These are phyloP conservation scores for Macquaria australasica DNA, from an alignment of 2,113 vertebrate genomes.

Conservation along the genomic window DNA sequence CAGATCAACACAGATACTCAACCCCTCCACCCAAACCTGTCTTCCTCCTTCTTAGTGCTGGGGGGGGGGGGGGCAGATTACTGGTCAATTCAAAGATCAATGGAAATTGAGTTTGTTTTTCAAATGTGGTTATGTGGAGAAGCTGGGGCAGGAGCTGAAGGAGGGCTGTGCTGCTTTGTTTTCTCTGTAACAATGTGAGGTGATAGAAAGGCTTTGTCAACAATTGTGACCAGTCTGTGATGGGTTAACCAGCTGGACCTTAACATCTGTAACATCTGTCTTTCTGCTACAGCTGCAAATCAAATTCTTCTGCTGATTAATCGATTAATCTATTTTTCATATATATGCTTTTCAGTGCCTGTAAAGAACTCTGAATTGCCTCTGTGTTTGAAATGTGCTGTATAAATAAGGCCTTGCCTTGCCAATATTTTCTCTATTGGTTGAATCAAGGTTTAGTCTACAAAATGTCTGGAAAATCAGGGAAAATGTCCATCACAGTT, in stretches of 20 bases:
- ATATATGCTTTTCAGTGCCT: neutral
- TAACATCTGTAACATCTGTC: slow-evolving; percentile 31
- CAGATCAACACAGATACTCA: slow-evolving; percentile 18
- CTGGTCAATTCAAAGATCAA: slow-evolving; percentile 68
- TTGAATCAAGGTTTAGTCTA: neutral
- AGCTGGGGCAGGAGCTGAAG: slow-evolving; percentile 2
- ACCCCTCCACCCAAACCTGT: slow-evolving; percentile 26
- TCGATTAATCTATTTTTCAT: accelerated
- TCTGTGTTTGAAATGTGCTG: neutral
- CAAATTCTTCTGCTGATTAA: neutral
- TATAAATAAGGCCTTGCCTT: neutral
- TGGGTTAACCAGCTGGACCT: slow-evolving; percentile 31
- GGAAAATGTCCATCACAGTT: neutral
- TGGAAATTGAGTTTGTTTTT: slow-evolving; percentile 68
- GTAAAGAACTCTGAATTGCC: neutral
- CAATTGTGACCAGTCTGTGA: slow-evolving; percentile 10
- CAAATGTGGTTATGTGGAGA: slow-evolving; percentile 56
- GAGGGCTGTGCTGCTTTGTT: slow-evolving; percentile 33
- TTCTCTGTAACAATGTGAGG: slow-evolving; percentile 31
- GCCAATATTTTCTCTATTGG: neutral
- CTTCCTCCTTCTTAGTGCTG: neutral
- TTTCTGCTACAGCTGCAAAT: too few relatives aligned
- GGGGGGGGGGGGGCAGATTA: slow-evolving; percentile 2
- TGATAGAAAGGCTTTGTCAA: slow-evolving; percentile 24
- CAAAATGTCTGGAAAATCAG: neutral